These are phyloP conservation scores for Halocynthia aurantium DNA, from an alignment of 23 tunicate genomes.

Conservation along the genomic window DNA sequence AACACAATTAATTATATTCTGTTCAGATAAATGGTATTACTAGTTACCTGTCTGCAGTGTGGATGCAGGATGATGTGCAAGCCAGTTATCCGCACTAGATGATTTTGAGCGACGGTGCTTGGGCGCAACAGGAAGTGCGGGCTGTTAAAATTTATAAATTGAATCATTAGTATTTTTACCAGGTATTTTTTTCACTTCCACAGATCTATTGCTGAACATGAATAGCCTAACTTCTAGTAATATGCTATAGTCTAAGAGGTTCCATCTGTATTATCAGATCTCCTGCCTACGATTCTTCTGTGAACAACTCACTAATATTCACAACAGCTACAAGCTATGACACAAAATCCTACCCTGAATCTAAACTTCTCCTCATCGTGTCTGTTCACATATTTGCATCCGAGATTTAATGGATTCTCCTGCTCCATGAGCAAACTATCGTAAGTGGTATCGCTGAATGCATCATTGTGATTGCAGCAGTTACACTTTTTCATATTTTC, in stretches of 20 bases:
- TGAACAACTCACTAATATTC: not conserved
- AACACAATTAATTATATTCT: too few relatives aligned
- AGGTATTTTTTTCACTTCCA: not conserved
- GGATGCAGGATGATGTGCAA: slow-evolving; percentile 75
- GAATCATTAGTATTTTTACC: not conserved
- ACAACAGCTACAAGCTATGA: not conserved
- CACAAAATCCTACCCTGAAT: slow-evolving; percentile 35
- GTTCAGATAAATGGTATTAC: too few relatives aligned
- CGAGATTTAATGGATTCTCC: slow-evolving; percentile 48
- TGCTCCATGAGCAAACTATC: slow-evolving; percentile 49
- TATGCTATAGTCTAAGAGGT: not conserved
- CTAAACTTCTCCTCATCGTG: slow-evolving; percentile 38
- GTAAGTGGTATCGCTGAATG: not conserved
- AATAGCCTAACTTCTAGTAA: not conserved
- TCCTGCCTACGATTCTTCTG: not conserved
- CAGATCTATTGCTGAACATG: not conserved
- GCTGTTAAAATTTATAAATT: slow-evolving; percentile 20
- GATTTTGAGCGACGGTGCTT: slow-evolving; percentile 77
- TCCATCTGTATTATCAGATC: too few relatives aligned
- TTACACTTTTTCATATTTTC: not conserved
- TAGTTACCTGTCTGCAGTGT: slow-evolving; percentile 64
- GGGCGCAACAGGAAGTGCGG: slow-evolving; percentile 63
- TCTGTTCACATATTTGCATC: slow-evolving; percentile 51
- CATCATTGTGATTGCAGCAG: slow-evolving; percentile 1
- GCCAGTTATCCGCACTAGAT: slow-evolving; percentile 64